A percentile compares a stretch with the other conserved stretches of the same genome.
phyloP scores from a whole-genome alignment of 2,797 vertebrate genomes.

The Pseudomugil gertrudae region DNA sequence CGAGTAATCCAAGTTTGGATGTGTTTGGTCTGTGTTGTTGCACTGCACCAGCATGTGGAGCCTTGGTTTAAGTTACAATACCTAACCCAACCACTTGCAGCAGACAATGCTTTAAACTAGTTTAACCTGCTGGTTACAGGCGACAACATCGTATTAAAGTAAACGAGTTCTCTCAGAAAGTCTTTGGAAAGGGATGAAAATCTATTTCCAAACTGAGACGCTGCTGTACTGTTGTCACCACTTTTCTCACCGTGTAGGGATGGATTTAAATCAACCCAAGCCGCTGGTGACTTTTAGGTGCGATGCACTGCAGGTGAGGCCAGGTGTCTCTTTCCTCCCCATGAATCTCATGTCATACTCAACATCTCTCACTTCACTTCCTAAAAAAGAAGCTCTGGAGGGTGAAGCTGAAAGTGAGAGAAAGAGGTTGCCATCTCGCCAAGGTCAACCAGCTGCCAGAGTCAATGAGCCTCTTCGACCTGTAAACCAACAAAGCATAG shows the following conservation, averaged over 20 bases:
- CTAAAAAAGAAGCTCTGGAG: slow-evolving; percentile 23
- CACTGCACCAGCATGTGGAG: too few species aligned
- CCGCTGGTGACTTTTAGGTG: slow-evolving; percentile 21
- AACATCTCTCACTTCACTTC: slow-evolving; percentile 53
- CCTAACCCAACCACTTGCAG: too few species aligned
- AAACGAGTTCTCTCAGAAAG: too few species aligned
- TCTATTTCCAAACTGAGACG: slow-evolving; percentile 17
- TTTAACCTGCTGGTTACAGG: too few species aligned
- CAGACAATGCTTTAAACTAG: too few species aligned
- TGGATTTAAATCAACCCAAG: slow-evolving; percentile 24
- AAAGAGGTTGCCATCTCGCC: slow-evolving; percentile 60
- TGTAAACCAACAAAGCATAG: slow-evolving; percentile 60
- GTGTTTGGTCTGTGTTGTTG: too few species aligned
- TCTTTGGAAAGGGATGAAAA: too few species aligned
- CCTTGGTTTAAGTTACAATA: too few species aligned
- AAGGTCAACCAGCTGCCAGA: slow-evolving; percentile 73
- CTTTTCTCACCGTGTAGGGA: slow-evolving; percentile 13
- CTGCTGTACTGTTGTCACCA: slow-evolving; percentile 6
- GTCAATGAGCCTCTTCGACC: slow-evolving; percentile 64
- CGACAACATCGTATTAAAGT: too few species aligned
- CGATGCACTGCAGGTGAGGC: slow-evolving; percentile 21
- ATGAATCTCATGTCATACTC: slow-evolving; percentile 37
- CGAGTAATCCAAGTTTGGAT: too few species aligned
- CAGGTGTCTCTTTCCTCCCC: slow-evolving; percentile 35
- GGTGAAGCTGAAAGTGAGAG: slow-evolving; percentile 57